Conservation (phyloP, 2,797 vertebrate genomes). For the Taenioides sp. region DNA sequence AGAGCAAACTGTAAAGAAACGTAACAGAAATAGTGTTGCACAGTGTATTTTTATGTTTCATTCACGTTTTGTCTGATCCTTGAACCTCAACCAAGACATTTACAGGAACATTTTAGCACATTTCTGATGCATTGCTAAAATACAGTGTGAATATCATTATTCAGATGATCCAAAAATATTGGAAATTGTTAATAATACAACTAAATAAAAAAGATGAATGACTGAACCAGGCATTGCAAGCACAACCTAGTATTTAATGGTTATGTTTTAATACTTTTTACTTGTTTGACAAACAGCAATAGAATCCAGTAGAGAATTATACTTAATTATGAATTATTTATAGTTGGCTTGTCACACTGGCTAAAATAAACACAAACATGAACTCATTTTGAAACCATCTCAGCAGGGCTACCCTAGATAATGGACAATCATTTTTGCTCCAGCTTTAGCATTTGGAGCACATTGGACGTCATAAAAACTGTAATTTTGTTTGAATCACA, state of each 20-base stretch:
- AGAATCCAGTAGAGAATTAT: not conserved
- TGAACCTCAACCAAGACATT: too few relatives aligned
- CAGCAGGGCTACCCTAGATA: not conserved
- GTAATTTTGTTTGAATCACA: not conserved
- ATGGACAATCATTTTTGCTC: not conserved
- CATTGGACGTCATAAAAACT: not conserved
- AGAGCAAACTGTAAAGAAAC: too few relatives aligned
- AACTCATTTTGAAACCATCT: conserved; percentile 10
- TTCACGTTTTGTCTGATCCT: too few relatives aligned
- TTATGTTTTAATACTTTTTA: not conserved
- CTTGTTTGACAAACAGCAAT: not conserved
- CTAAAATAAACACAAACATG: conserved; percentile 25
- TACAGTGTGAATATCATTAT: too few relatives aligned
- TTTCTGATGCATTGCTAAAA: too few relatives aligned
- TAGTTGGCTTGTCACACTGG: conserved; percentile 13
- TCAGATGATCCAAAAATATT: too few relatives aligned
- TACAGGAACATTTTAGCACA: too few relatives aligned
- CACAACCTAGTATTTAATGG: not conserved
- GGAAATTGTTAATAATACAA: too few relatives aligned
- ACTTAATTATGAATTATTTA: conserved; percentile 48
- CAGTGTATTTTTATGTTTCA: too few relatives aligned
- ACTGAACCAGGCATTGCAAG: not conserved
- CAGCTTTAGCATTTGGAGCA: not conserved
- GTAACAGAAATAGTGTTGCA: too few relatives aligned
- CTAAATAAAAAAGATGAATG: not conserved